Evolutionary conservation across 1,140 invertebrate species (phyloP).

Genomic region (Papilio polytes): DNA sequence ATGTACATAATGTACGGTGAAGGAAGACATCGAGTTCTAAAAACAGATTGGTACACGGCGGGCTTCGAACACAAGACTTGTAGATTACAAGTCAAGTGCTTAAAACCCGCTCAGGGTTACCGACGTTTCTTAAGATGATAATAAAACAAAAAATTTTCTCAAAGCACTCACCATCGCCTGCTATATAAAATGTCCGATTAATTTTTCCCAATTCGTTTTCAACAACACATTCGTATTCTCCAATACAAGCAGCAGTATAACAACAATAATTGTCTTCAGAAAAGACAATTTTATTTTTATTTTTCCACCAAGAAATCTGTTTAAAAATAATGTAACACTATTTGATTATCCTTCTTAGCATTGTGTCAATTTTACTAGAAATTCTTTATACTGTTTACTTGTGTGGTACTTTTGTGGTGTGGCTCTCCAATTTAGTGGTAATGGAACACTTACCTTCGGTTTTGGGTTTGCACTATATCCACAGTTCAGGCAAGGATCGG

Average conservation of each 20-base stretch:
- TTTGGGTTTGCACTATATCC: background rate
- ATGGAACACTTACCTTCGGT: background rate
- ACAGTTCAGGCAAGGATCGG: background rate
- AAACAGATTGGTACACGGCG: too few relatives aligned
- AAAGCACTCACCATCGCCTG: background rate
- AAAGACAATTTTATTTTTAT: background rate
- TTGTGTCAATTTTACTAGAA: too few relatives aligned
- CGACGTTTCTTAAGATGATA: too few relatives aligned
- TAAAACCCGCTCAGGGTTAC: too few relatives aligned
- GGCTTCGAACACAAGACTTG: too few relatives aligned
- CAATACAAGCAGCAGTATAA: background rate
- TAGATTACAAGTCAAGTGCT: too few relatives aligned
- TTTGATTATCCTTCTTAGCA: too few relatives aligned
- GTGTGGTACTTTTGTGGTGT: too few relatives aligned
- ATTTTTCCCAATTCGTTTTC: constrained; percentile 18
- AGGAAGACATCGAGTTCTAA: too few relatives aligned
- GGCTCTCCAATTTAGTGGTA: too few relatives aligned
- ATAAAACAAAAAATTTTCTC: background rate
- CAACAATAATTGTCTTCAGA: background rate
- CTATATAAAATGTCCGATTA: background rate
- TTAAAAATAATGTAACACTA: background rate
- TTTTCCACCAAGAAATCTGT: constrained; percentile 18
- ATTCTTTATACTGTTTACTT: too few relatives aligned
- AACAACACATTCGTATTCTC: constrained; percentile 24
- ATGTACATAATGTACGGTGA: too few relatives aligned